phyloP scores from a whole-genome alignment of 2,797 vertebrate species.

The Vireo griseus region DNA sequence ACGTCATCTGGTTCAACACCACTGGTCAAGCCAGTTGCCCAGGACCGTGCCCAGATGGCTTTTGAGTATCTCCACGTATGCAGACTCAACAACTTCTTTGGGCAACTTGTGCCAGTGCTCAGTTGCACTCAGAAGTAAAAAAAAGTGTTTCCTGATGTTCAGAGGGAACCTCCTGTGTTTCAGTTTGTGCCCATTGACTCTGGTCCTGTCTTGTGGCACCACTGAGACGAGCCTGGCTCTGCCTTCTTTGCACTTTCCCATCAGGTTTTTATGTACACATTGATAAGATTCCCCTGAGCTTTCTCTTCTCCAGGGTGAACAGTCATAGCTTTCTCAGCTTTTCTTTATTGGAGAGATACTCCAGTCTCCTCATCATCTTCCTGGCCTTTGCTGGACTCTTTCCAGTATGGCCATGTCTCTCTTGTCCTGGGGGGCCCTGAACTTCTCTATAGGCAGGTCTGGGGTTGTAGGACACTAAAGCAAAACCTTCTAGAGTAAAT shows the following conservation, averaged over 20 bases:
- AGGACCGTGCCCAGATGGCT: not conserved
- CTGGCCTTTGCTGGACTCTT: not conserved
- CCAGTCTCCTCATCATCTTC: not conserved
- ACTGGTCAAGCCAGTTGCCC: not conserved
- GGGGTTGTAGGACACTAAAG: not conserved
- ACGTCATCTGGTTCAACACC: not conserved
- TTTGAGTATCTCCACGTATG: not conserved
- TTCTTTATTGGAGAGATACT: not conserved
- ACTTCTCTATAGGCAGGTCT: not conserved
- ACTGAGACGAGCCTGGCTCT: not conserved
- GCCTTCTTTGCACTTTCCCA: not conserved
- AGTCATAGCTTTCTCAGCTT: not conserved
- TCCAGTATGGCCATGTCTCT: not conserved
- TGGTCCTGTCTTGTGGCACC: not conserved
- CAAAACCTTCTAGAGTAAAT: not conserved
- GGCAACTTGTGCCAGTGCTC: not conserved
- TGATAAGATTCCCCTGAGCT: not conserved
- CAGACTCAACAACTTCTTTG: not conserved
- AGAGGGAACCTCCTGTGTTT: not conserved
- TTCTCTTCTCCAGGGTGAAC: not conserved
- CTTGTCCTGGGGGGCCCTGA: not conserved
- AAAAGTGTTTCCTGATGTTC: not conserved
- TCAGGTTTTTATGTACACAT: not conserved
- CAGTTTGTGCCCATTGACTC: not conserved
- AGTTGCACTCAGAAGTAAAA: not conserved